phyloP scores from a whole-genome alignment of 2,113 vertebrate species.

The Perca schrenkii region DNA sequence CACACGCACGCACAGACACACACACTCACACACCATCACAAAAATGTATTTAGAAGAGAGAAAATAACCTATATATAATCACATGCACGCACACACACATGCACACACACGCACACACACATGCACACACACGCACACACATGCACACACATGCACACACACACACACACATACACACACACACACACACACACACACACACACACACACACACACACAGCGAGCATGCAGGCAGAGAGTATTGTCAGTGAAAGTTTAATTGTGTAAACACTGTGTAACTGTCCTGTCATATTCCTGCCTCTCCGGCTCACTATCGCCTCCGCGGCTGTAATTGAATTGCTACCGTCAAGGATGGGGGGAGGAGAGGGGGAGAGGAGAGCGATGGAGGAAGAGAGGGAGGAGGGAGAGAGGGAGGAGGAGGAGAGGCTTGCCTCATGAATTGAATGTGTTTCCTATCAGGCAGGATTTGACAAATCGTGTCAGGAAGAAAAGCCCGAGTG shows the following conservation, averaged over 20 bases:
- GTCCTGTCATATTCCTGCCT: constrained; percentile 98
- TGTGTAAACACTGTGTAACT: constrained; percentile 99
- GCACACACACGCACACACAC: background rate
- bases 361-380: constrained; percentile 64
- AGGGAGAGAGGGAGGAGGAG: background rate
- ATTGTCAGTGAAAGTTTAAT: constrained; percentile 98
- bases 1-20: too few relatives aligned
- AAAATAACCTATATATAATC: too few relatives aligned
- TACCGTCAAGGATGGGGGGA: constrained; percentile 81
- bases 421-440: constrained; percentile 93
- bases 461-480: constrained; percentile 96
- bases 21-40: too few relatives aligned
- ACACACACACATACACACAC: constrained; percentile 14
- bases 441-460: constrained; percentile 97
- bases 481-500: constrained; percentile 87
- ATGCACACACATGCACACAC: background rate
- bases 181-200: constrained; percentile 14
- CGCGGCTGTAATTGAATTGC: constrained; percentile 98
- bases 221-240: constrained; percentile 83
- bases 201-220: constrained; percentile 86
- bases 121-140: too few relatives aligned
- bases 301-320: constrained; percentile 93
- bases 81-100: background rate
- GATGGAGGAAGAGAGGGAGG: constrained; percentile 8
- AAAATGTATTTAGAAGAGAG: too few relatives aligned